Conservation (phyloP, 2,797 vertebrate genomes). For the Anabas testudineus region DNA sequence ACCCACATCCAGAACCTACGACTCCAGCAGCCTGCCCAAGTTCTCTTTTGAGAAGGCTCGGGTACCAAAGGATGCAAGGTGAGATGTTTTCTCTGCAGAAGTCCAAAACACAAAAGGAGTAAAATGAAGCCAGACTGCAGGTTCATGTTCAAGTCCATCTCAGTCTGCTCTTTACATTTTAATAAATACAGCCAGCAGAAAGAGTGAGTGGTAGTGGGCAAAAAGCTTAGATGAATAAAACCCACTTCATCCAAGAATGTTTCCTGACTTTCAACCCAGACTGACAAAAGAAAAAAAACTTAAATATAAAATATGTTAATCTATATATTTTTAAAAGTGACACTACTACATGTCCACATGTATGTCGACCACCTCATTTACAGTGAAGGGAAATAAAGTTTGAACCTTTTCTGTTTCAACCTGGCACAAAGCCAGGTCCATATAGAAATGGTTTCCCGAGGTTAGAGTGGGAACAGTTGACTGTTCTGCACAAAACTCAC, state of each 20-base stretch:
- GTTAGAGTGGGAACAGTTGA: not conserved
- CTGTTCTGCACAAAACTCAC: not conserved
- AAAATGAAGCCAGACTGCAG: too few relatives aligned
- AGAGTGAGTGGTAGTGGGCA: conserved; percentile 3
- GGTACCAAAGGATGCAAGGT: conserved; percentile 93
- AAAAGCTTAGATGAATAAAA: not conserved
- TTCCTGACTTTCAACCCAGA: not conserved
- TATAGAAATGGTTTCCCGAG: not conserved
- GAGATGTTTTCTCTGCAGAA: conserved; percentile 55
- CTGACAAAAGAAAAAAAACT: not conserved
- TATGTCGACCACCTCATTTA: too few relatives aligned
- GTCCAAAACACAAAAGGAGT: not conserved
- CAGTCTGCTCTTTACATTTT: not conserved
- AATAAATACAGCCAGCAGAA: conserved; percentile 3
- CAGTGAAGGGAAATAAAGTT: not conserved
- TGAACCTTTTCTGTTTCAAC: not conserved
- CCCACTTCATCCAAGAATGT: too few relatives aligned
- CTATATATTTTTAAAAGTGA: too few relatives aligned
- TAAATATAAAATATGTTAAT: too few relatives aligned
- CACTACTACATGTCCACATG: not conserved
- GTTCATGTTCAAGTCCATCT: conserved; percentile 3
- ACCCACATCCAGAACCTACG: conserved; percentile 88
- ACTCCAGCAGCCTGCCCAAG: conserved; percentile 83
- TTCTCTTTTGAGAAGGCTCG: conserved; percentile 93
- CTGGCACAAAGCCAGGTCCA: not conserved